Evolutionary conservation across 1,140 invertebrate genomes (phyloP).

Genomic region (Drosophila kepulauana): DNA sequence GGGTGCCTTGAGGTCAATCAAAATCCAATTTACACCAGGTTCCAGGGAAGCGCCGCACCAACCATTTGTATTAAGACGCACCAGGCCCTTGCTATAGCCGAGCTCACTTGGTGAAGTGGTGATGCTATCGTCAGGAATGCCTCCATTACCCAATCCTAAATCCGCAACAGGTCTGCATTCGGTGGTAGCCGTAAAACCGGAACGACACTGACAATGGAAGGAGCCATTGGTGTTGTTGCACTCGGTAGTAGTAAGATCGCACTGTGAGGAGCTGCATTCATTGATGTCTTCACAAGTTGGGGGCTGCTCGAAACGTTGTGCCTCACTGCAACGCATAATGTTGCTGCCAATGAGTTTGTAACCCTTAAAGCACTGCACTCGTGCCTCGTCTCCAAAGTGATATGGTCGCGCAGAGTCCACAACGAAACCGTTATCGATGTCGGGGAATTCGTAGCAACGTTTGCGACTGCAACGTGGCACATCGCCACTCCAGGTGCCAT

Average conservation of each 20-base stretch:
- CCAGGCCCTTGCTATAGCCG: constrained; percentile 93
- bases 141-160: constrained; percentile 94
- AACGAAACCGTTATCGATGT: constrained; percentile 93
- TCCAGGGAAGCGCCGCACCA: constrained; percentile 96
- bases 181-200: constrained; percentile 93
- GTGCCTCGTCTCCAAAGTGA: constrained; percentile 95
- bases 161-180: constrained; percentile 96
- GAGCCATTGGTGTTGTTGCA: constrained; percentile 96
- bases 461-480: constrained; percentile 95
- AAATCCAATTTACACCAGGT: constrained; percentile 94
- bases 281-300: constrained; percentile 97
- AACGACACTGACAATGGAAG: constrained; percentile 95
- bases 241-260: constrained; percentile 95
- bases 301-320: constrained; percentile 93
- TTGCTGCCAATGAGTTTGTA: constrained; percentile 94
- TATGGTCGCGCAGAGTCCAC: constrained; percentile 91
- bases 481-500: constrained; percentile 97
- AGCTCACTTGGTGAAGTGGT: constrained; percentile 93
- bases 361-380: constrained; percentile 96
- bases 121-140: constrained; percentile 95
- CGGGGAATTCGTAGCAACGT: constrained; percentile 92
- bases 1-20: constrained; percentile 95
- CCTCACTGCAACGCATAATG: constrained; percentile 94
- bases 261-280: constrained; percentile 95
- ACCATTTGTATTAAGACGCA: constrained; percentile 92